A percentile compares a stretch with the other conserved stretches of the same genome.
Evolutionary conservation across 2,888 invertebrate genomes (phyloP).

Genomic region (Suillia variegata): DNA sequence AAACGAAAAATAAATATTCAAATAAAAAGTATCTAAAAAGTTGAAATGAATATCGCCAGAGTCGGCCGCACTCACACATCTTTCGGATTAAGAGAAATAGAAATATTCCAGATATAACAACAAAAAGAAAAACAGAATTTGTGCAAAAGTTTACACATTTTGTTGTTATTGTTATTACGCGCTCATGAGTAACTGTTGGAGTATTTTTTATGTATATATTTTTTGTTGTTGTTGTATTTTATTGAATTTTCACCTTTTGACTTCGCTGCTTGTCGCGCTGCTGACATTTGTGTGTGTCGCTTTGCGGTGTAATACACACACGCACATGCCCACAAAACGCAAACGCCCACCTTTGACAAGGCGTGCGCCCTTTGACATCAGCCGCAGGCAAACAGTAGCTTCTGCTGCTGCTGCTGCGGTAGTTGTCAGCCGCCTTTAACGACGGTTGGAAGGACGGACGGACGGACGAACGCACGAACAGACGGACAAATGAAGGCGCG

Average conservation of each 20-base stretch:
- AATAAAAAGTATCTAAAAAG: too few relatives aligned
- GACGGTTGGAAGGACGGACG: too few relatives aligned
- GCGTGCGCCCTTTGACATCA: too few relatives aligned
- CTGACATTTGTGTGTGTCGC: background rate
- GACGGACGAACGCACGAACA: too few relatives aligned
- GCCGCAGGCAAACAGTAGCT: too few relatives aligned
- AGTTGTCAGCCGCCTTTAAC: too few relatives aligned
- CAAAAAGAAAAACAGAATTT: background rate
- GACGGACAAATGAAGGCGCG: too few relatives aligned
- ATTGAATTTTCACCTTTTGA: background rate
- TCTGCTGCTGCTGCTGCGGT: too few relatives aligned
- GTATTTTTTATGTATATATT: too few relatives aligned
- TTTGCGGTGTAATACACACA: background rate
- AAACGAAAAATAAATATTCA: too few relatives aligned
- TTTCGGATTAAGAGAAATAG: background rate
- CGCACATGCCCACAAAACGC: background rate
- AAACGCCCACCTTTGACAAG: background rate
- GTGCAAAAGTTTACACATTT: background rate
- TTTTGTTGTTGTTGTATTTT: too few relatives aligned
- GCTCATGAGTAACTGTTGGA: conserved; percentile 1
- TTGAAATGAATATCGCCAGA: conserved; percentile 1
- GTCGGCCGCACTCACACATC: background rate
- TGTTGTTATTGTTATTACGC: background rate
- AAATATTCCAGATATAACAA: background rate
- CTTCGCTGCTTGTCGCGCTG: background rate